Percentiles rank a stretch among this genome's conserved stretches.
These are phyloP conservation scores for Charaxes varanes DNA, from an alignment of 1,140 invertebrate species.

Conservation along the genomic window DNA sequence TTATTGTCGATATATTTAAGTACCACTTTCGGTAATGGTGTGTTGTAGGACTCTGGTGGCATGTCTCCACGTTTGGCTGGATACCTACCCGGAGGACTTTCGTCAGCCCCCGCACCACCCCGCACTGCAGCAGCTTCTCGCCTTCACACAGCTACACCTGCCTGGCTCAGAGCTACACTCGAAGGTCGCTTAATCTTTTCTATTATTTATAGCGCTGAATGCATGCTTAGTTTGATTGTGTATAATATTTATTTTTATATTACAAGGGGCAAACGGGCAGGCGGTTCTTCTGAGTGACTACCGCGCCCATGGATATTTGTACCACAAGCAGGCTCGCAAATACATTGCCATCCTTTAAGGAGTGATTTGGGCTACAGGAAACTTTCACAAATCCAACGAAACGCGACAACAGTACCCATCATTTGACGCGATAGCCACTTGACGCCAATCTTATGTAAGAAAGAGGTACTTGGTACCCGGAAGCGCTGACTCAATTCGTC, in stretches of 20 bases:
- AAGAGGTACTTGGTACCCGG: too few relatives aligned
- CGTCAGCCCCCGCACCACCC: constrained; percentile 88
- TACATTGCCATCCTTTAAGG: too few relatives aligned
- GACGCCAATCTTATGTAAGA: too few relatives aligned
- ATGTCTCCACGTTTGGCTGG: constrained; percentile 96
- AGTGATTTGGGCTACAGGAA: too few relatives aligned
- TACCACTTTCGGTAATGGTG: constrained; percentile 1
- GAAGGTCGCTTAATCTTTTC: constrained; percentile 75
- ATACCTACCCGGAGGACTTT: constrained; percentile 98
- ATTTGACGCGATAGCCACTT: too few relatives aligned
- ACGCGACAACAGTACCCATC: too few relatives aligned
- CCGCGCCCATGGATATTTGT: too few relatives aligned
- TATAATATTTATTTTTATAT: neutral
- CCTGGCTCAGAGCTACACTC: constrained; percentile 88
- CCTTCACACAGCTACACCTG: constrained; percentile 87
- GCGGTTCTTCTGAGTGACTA: too few relatives aligned
- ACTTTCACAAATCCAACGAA: too few relatives aligned
- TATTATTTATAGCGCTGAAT: neutral
- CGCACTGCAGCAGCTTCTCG: constrained; percentile 86
- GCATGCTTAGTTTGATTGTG: neutral
- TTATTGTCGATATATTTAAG: constrained; percentile 3
- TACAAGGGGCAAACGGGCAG: too few relatives aligned
- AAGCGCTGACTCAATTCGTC: too few relatives aligned
- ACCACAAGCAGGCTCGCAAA: too few relatives aligned
- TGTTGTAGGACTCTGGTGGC: constrained; percentile 85